These are phyloP conservation scores for Equus quagga DNA, from an alignment of 2,113 vertebrate species.

Conservation along the genomic window DNA sequence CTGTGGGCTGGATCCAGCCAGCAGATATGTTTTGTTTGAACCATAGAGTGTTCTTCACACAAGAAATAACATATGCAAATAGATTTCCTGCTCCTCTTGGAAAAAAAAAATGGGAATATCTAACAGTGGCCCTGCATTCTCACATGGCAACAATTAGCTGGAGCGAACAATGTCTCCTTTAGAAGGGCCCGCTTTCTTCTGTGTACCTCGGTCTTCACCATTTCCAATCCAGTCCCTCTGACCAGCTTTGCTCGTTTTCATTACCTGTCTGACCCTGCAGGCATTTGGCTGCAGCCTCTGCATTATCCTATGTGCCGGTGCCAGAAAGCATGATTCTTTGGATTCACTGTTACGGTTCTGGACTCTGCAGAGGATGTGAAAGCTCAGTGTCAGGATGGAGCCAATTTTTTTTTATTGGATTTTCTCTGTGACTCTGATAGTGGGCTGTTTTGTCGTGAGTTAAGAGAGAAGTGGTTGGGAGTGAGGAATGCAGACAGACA, in stretches of 20 bases:
- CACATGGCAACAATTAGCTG: neutral
- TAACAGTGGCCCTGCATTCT: neutral
- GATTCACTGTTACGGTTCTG: neutral
- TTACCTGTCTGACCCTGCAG: neutral
- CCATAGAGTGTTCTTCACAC: neutral
- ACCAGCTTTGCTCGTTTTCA: neutral
- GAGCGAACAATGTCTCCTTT: neutral
- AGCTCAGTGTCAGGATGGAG: neutral
- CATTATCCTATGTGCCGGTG: neutral
- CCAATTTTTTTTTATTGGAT: neutral
- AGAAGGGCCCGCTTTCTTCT: neutral
- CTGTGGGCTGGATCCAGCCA: neutral
- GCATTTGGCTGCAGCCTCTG: neutral
- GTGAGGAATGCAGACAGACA: neutral
- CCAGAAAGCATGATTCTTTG: neutral
- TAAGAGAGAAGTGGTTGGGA: neutral
- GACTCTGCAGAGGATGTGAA: neutral
- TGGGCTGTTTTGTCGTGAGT: neutral
- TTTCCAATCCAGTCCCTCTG: neutral
- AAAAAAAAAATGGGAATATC: neutral
- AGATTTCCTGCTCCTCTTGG: conserved; percentile 7
- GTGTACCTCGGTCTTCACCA: neutral
- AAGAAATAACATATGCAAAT: conserved; percentile 58
- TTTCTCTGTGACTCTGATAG: neutral
- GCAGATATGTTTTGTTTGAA: conserved; percentile 67